phyloP scores from a whole-genome alignment of 2,113 vertebrate genomes.

The Passer domesticus region DNA sequence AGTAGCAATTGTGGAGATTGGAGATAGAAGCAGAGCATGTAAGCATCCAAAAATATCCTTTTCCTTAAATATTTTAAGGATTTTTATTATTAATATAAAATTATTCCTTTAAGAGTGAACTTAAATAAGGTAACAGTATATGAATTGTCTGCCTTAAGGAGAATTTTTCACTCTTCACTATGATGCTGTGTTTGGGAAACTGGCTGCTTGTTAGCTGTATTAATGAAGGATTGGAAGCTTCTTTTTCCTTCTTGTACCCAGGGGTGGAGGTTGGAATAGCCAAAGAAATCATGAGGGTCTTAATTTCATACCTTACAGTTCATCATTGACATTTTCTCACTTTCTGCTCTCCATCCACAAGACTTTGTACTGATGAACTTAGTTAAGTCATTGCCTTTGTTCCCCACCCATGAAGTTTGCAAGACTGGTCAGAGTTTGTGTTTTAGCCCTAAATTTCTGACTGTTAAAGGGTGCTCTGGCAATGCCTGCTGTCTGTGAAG shows the following conservation, averaged over 20 bases:
- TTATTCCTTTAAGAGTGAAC: background rate
- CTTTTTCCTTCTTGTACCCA: background rate
- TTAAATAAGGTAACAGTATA: background rate
- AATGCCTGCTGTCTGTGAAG: background rate
- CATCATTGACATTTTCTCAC: fast-evolving
- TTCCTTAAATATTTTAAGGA: background rate
- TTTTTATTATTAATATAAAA: background rate
- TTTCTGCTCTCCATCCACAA: background rate
- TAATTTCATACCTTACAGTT: background rate
- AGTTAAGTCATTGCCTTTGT: background rate
- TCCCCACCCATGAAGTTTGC: background rate
- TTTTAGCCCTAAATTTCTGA: background rate
- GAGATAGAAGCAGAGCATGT: background rate
- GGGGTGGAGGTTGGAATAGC: background rate
- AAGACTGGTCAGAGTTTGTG: background rate
- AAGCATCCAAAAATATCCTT: background rate
- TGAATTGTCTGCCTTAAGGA: background rate
- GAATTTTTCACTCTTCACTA: background rate
- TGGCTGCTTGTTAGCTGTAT: background rate
- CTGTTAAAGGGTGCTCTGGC: background rate
- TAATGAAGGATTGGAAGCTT: background rate
- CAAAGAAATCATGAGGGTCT: background rate
- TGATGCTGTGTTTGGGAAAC: background rate
- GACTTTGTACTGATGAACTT: background rate
- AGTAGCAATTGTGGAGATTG: background rate